Percentiles rank a stretch among this genome's conserved stretches.
Evolutionary conservation across 2,888 invertebrate genomes (phyloP).

Genomic region (Drepana falcataria): DNA sequence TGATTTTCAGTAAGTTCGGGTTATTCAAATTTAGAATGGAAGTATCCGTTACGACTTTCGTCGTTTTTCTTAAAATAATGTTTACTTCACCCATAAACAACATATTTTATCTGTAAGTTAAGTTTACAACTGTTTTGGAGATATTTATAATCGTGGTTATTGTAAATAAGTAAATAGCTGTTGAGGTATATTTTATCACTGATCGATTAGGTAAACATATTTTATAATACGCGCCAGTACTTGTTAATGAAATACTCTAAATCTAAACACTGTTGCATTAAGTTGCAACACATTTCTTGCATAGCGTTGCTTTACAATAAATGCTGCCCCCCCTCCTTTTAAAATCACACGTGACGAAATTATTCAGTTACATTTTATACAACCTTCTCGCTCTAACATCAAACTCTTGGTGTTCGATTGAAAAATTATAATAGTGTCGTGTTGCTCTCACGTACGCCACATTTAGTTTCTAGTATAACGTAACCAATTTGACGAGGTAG

Average conservation of each 20-base stretch:
- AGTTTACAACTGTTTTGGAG: too few relatives aligned
- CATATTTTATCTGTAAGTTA: too few relatives aligned
- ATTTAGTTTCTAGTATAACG: constrained; percentile 39
- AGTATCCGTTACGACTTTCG: too few relatives aligned
- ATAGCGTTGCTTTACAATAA: constrained; percentile 22
- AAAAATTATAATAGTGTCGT: constrained; percentile 24
- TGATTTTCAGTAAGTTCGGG: too few relatives aligned
- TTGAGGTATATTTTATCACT: constrained; percentile 20
- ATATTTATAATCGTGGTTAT: too few relatives aligned
- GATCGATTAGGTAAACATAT: constrained; percentile 29
- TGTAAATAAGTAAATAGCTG: too few relatives aligned
- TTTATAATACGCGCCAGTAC: constrained; percentile 34
- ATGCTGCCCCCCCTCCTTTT: constrained; percentile 16
- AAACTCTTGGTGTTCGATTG: constrained; percentile 15
- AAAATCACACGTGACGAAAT: constrained; percentile 43
- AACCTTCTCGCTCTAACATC: constrained; percentile 30
- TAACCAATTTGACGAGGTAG: constrained; percentile 32
- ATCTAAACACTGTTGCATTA: too few relatives aligned
- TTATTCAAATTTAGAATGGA: too few relatives aligned
- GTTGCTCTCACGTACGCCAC: constrained; percentile 37
- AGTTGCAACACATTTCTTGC: rapidly evolving
- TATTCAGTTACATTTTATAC: constrained; percentile 24
- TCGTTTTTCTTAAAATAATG: too few relatives aligned
- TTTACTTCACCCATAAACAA: too few relatives aligned
- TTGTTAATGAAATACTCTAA: too few relatives aligned